Percentiles rank a stretch among this genome's conserved stretches.
phyloP scores from a whole-genome alignment of 2,797 vertebrate genomes.

The Chelon auratus region DNA sequence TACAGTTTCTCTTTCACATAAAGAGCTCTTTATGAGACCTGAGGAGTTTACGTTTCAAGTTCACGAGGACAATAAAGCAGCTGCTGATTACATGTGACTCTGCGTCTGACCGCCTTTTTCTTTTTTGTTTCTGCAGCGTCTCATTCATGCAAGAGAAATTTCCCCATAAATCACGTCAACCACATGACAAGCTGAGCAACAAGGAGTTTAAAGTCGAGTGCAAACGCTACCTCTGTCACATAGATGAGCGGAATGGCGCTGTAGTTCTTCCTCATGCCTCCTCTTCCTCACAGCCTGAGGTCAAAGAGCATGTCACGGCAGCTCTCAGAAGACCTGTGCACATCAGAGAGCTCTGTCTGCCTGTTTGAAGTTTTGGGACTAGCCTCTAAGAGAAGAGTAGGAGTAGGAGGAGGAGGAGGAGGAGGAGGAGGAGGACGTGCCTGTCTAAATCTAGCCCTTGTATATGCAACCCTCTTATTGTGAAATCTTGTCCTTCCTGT shows the following conservation, averaged over 20 bases:
- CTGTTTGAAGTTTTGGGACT: conserved; percentile 51
- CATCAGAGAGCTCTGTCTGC: conserved; percentile 51
- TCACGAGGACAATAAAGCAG: not conserved
- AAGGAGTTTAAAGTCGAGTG: conserved; percentile 10
- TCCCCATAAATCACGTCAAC: not conserved
- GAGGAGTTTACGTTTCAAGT: not conserved
- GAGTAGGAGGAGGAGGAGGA: conserved; percentile 30
- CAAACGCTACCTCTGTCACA: conserved; percentile 79
- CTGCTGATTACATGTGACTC: conserved; percentile 32
- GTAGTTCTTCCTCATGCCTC: conserved; percentile 81
- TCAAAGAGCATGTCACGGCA: conserved; percentile 60
- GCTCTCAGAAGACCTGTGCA: conserved; percentile 30
- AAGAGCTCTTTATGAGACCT: conserved; percentile 2
- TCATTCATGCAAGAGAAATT: not conserved
- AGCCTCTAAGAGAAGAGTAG: conserved; percentile 42
- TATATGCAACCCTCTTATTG: conserved; percentile 52
- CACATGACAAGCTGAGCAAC: not conserved
- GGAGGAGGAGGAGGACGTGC: conserved; percentile 42
- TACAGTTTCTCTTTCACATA: not conserved
- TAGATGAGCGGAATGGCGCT: conserved; percentile 78
- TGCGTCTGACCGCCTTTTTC: conserved; percentile 1
- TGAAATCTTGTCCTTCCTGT: conserved; percentile 75
- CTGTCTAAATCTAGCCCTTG: conserved; percentile 8
- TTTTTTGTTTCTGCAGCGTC: not conserved
- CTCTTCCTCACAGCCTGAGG: conserved; percentile 64